Evolutionary conservation across 2,888 invertebrate species (phyloP).

Genomic region (Plebejus anna): DNA sequence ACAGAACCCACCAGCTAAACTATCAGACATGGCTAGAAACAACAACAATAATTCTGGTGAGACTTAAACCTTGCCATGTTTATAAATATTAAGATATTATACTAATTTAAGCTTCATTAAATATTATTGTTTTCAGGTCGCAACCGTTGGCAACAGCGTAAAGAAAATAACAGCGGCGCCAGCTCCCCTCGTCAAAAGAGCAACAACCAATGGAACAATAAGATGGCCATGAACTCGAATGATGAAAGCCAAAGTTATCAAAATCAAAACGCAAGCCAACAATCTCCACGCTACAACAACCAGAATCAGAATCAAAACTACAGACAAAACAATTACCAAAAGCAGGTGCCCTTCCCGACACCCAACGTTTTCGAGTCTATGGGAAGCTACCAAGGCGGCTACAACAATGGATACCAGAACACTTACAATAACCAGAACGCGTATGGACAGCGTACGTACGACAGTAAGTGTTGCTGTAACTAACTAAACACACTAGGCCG

Average conservation of each 20-base stretch:
- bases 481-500: too few species aligned
- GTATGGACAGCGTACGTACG: slow-evolving; percentile 70
- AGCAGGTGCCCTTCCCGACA: slow-evolving; percentile 79
- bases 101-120: slow-evolving; percentile 17
- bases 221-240: slow-evolving; percentile 60
- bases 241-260: slow-evolving; percentile 62
- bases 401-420: slow-evolving; percentile 75
- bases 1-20: slow-evolving; percentile 89
- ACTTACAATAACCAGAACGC: slow-evolving; percentile 71
- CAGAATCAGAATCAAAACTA: slow-evolving; percentile 66
- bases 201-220: slow-evolving; percentile 76
- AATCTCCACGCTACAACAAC: slow-evolving; percentile 77
- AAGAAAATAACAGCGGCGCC: slow-evolving; percentile 74
- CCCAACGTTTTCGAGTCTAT: slow-evolving; percentile 79
- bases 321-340: slow-evolving; percentile 74
- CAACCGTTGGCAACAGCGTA: slow-evolving; percentile 82
- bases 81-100: not conserved
- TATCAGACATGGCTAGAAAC: slow-evolving; percentile 86
- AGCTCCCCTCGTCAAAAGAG: slow-evolving; percentile 72
- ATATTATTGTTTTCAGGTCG: slow-evolving; percentile 54
- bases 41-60: slow-evolving; percentile 71
- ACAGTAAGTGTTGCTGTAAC: slow-evolving; percentile 48
- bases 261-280: slow-evolving; percentile 58
- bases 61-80: not conserved
- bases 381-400: slow-evolving; percentile 78